Base-by-base conservation (phyloP, 2,113 vertebrate genomes). In the Okapia johnstoni region DNA sequence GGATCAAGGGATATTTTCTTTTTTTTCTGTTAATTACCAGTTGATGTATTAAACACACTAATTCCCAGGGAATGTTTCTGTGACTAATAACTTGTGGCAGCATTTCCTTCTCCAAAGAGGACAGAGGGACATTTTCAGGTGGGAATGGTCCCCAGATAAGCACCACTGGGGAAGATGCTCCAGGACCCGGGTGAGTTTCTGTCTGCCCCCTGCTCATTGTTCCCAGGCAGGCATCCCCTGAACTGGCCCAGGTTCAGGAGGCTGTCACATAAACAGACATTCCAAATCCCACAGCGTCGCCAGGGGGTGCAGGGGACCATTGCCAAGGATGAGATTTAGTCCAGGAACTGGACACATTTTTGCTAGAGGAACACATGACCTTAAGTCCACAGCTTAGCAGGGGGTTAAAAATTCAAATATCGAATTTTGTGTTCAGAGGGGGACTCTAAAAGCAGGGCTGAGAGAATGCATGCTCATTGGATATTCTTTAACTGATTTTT, bases 81-180 rank as follows among this genome's bases (percentile, higher is more conserved):
- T 92, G 91, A 93, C 76, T 90, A 96, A 95, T 73, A 52, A 48
- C 19, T 60, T 95, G 58, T 88, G 95, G 97, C 92, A 96, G 83
- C 58, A 63, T 94, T 95, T 96, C 80, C 50, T 85, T 89, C 88
- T 94, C 96, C 86, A 84, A 96, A 95, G 91, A 93, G 50, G 77
- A 90, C 33, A 73, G 46, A 93, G 52, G 60, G 66, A 13, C 66
- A 63, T 76, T 96, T 95, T 94, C 50, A 86, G 55, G 90, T 92
- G 81, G 55, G 36, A 57, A 13, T 0, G 0, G 36, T 77, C 16
- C 60, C 33, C 16, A 70, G 90, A 92, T 83, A 85, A 76, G 57
- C 77, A 15, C 10, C 9, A 3, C 15, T 81, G 26, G 10, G 40
- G 58, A 55, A 33, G 52, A 52, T 43, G 19, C 50, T 85, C 57